Base-by-base conservation (phyloP, 2,888 invertebrate species). In the Griposia aprilina region DNA sequence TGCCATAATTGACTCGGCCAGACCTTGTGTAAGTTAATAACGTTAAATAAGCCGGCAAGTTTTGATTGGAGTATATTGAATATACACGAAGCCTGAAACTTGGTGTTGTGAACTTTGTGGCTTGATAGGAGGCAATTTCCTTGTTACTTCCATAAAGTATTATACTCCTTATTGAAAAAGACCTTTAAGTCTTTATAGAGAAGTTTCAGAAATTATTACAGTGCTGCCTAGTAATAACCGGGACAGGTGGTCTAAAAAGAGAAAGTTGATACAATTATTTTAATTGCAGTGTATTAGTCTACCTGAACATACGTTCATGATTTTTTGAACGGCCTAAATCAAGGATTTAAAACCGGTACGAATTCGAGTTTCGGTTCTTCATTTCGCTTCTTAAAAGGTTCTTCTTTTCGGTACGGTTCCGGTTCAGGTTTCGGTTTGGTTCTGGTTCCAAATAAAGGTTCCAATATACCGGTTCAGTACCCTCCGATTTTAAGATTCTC, bases 31-130 rank as follows among this genome's bases (percentile, higher is more conserved):
- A 67, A 83, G 73, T 76, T 84, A 84, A 86, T 82, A 83, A 48
- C 83, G n/a, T 83, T 83, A 80, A 84, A 76, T 84, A 84, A 79
- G 83, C 78, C 83, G 86, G 15, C 80, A 80, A 83, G 71, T 86
- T 84, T 83, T 73, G 67, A 86, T 86, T 84, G 80, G 84, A 80
- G 59, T 86, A 83, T 83, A 84, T 84, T 83, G 71, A 83, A 84
- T 80, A 84, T 87, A 84, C 87, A 74, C 67, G 67, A 57, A 74
- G 60, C 75, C 41, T 74, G 30, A 20, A 74, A 83, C 60, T 83
- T 78, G 48, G 60, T 72, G 72, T 70, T 62, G 45, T 26, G 15
- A 84, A 73, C 69, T 76, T 84, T n/a, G 69, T 52, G 36, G 59
- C 62, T 82, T 70, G 72, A 78, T 73, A 79, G 66, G 52, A 70